phyloP scores from a whole-genome alignment of 2,797 vertebrate genomes.

The Neostethus bicornis region DNA sequence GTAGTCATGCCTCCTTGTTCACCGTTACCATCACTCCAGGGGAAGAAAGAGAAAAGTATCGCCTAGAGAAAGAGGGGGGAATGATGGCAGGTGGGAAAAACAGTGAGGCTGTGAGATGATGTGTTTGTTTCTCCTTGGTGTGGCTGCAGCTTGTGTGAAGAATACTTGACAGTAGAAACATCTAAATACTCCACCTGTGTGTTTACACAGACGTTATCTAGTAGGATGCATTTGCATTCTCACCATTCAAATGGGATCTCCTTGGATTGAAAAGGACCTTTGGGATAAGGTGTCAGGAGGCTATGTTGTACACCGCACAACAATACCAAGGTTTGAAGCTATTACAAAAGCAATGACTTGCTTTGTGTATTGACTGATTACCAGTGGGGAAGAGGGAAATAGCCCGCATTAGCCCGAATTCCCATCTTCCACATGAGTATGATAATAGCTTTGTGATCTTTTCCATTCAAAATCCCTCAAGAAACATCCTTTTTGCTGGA shows the following conservation, averaged over 20 bases:
- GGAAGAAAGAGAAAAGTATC: conserved; percentile 35
- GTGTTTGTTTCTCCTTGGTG: conserved; percentile 38
- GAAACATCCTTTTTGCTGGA: conserved; percentile 18
- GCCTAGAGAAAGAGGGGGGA: conserved; percentile 12
- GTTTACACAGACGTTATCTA: conserved; percentile 45
- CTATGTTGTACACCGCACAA: conserved; percentile 43
- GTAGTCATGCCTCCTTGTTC: conserved; percentile 43
- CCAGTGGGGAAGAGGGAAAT: conserved; percentile 50
- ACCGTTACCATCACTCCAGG: conserved; percentile 44
- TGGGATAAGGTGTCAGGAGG: conserved; percentile 57
- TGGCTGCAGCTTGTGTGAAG: conserved; percentile 43
- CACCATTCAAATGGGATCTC: conserved; percentile 35
- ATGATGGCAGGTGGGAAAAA: conserved; percentile 11
- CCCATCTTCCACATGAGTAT: conserved; percentile 41
- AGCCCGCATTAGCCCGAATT: conserved; percentile 35
- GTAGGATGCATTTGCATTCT: conserved; percentile 41
- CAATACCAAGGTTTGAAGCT: conserved; percentile 47
- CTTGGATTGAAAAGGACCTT: conserved; percentile 51
- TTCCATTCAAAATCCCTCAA: conserved; percentile 15
- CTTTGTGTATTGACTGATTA: conserved; percentile 69
- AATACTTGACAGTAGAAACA: conserved; percentile 39
- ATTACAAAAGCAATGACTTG: conserved; percentile 56
- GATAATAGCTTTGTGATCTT: conserved; percentile 36
- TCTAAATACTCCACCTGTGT: conserved; percentile 24
- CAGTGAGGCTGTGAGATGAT: conserved; percentile 24